Evolutionary conservation across 2,888 invertebrate genomes (phyloP).

Genomic region (Leistus spinibarbis): DNA sequence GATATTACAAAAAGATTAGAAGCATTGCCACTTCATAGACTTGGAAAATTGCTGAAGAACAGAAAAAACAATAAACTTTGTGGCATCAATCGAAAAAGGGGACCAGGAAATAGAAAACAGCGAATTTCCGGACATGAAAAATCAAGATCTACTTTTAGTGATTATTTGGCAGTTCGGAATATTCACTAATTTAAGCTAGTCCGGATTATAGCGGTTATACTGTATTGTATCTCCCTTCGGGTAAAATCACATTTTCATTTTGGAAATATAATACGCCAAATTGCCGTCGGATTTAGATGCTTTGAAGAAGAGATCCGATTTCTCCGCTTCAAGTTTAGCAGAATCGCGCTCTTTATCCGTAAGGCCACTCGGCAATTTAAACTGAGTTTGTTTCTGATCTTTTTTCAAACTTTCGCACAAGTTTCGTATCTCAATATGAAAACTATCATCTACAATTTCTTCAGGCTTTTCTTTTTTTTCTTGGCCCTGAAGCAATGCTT

Average conservation of each 20-base stretch:
- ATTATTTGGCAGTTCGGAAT: too few relatives aligned
- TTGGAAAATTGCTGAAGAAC: too few relatives aligned
- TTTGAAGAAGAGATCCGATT: conserved; percentile 58
- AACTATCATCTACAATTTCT: conserved; percentile 49
- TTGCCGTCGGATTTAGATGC: conserved; percentile 47
- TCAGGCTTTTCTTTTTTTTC: conserved; percentile 46
- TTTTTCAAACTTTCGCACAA: conserved; percentile 59
- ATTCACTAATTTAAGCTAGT: too few relatives aligned
- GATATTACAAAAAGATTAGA: too few relatives aligned
- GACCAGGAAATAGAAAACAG: too few relatives aligned
- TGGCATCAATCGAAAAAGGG: too few relatives aligned
- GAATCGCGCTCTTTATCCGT: conserved; percentile 59
- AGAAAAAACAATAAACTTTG: too few relatives aligned
- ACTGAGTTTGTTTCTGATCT: conserved; percentile 56
- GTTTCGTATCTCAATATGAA: conserved; percentile 56
- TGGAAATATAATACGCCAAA: not conserved
- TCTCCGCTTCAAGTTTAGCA: conserved; percentile 58
- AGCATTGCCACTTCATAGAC: too few relatives aligned
- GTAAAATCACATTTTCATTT: not conserved
- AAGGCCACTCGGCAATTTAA: conserved; percentile 60
- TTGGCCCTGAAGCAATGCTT: conserved; percentile 50
- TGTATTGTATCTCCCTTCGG: too few relatives aligned
- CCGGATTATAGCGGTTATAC: too few relatives aligned
- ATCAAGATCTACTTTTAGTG: too few relatives aligned
- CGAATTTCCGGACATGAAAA: too few relatives aligned